These are phyloP conservation scores for Glaucopsyche alexis DNA, from an alignment of 2,888 invertebrate genomes.

Conservation along the genomic window DNA sequence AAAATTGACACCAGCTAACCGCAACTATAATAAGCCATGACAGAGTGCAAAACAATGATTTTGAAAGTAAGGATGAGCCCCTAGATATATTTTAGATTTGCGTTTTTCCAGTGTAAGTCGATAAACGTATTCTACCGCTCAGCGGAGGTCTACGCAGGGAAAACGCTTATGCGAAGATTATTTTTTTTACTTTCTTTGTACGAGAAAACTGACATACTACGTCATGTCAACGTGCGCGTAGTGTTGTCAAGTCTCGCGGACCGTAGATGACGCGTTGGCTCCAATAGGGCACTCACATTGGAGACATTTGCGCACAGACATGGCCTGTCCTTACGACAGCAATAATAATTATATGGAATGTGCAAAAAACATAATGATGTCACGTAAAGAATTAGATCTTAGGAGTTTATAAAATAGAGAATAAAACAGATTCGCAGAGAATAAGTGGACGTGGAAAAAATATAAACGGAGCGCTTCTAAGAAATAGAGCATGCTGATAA, in stretches of 20 bases:
- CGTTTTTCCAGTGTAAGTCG: no score
- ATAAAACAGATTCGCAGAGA: not conserved
- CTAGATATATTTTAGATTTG: not conserved
- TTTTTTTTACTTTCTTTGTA: no score
- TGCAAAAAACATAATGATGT: slow-evolving; percentile 14
- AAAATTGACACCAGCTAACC: slow-evolving; percentile 72
- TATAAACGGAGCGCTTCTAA: not conserved
- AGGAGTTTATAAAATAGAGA: not conserved
- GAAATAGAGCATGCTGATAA: not conserved
- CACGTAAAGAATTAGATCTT: slow-evolving; percentile 16
- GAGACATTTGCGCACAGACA: not conserved
- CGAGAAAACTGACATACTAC: no score
- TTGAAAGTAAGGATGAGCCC: not conserved
- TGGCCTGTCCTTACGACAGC: not conserved
- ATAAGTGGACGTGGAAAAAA: not conserved
- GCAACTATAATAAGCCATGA: slow-evolving; percentile 53
- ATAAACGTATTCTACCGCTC: no score
- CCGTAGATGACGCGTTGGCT: not conserved
- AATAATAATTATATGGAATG: not conserved
- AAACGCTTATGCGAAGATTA: no score
- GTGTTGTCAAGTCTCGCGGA: no score
- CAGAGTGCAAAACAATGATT: slow-evolving; percentile 51
- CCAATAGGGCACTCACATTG: not conserved
- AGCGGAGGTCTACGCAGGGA: no score
- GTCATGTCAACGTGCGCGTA: no score